Conservation (phyloP, 2,797 vertebrate genomes). For the Peromyscus aztecus region DNA sequence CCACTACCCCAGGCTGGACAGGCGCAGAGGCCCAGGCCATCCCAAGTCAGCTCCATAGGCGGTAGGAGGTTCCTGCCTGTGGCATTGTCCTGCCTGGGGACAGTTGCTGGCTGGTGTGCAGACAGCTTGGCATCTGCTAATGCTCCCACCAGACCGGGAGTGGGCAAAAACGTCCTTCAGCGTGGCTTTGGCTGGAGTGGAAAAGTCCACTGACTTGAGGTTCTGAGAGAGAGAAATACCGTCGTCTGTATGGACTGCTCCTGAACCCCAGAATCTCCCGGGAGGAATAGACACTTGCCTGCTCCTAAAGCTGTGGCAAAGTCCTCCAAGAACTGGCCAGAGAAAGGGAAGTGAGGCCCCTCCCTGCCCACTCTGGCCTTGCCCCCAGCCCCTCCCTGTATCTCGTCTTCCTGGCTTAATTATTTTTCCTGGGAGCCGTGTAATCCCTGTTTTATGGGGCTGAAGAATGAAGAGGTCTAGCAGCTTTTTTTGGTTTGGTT, state of each 20-base stretch:
- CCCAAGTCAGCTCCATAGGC: conserved; percentile 4
- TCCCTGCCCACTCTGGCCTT: conserved; percentile 46
- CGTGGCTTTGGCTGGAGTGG: neutral
- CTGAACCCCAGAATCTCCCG: neutral
- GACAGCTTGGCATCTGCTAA: neutral
- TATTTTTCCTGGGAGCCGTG: conserved; percentile 84
- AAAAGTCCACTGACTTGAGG: neutral
- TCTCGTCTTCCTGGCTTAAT: conserved; percentile 84
- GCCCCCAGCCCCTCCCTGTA: conserved; percentile 75
- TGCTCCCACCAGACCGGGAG: neutral
- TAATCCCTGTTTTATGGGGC: conserved; percentile 81
- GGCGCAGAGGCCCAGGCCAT: neutral
- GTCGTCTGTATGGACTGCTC: neutral
- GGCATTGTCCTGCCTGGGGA: neutral
- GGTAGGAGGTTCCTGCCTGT: neutral
- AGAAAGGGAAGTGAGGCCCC: conserved; percentile 20
- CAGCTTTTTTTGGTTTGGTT: conserved; percentile 74
- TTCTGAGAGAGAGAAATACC: conserved; percentile 15
- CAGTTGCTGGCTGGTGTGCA: neutral
- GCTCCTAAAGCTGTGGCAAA: neutral
- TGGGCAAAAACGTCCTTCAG: neutral
- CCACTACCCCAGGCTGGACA: neutral
- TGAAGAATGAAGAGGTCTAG: conserved; percentile 79
- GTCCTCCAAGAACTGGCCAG: neutral
- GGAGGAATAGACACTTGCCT: neutral